phyloP scores from a whole-genome alignment of 2,113 vertebrate genomes.

The Stictonetta naevosa region DNA sequence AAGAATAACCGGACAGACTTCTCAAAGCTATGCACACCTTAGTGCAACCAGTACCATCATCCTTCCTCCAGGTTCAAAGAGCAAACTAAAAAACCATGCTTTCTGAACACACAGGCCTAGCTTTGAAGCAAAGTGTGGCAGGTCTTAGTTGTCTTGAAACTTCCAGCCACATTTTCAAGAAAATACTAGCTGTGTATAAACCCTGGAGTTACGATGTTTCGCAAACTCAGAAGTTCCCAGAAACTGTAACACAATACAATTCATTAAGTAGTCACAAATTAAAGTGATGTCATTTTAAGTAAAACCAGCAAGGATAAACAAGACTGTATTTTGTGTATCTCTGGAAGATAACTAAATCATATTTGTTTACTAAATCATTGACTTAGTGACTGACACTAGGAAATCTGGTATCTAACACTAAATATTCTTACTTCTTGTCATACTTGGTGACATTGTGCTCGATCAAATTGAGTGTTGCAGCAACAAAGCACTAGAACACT shows the following conservation, averaged over 20 bases:
- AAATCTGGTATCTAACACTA: background rate
- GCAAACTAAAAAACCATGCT: background rate
- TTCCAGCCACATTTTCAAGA: background rate
- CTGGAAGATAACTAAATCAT: background rate
- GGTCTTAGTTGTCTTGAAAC: background rate
- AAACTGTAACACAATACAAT: background rate
- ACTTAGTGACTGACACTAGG: background rate
- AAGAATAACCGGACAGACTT: background rate
- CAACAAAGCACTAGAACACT: background rate
- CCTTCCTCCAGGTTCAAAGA: background rate
- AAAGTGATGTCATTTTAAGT: background rate
- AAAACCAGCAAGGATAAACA: slow-evolving; percentile 9
- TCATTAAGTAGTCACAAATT: slow-evolving; percentile 28
- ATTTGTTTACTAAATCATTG: background rate
- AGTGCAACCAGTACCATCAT: background rate
- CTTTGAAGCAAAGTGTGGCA: background rate
- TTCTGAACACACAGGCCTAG: background rate
- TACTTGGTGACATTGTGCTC: background rate
- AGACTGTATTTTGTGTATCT: background rate
- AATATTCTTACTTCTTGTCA: background rate
- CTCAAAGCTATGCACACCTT: background rate
- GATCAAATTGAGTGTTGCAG: background rate
- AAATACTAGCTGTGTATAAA: background rate
- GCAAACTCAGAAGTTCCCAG: background rate
- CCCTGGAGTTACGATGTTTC: background rate